These are phyloP conservation scores for Abscondita cerata DNA, from an alignment of 2,888 invertebrate species.

Conservation along the genomic window DNA sequence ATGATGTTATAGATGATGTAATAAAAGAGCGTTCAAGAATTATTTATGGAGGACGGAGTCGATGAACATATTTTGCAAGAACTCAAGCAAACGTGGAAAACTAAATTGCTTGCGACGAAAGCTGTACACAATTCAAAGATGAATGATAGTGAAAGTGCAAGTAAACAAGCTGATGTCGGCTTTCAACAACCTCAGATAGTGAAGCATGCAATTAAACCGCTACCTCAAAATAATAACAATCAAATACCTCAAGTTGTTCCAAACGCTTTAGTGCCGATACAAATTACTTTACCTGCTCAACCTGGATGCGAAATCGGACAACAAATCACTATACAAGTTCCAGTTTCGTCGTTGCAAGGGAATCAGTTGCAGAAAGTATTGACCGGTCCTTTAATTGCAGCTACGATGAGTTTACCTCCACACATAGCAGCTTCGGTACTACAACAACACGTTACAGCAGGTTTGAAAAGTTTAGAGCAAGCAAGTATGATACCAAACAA, in stretches of 20 bases:
- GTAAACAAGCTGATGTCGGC: slow-evolving; percentile 67
- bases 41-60: slow-evolving; percentile 96
- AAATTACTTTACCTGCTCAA: slow-evolving; percentile 83
- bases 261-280: slow-evolving; percentile 66
- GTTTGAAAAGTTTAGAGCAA: slow-evolving; percentile 53
- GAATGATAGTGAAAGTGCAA: not conserved
- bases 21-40: slow-evolving; percentile 90
- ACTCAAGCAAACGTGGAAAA: slow-evolving; percentile 94
- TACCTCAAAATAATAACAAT: slow-evolving; percentile 44
- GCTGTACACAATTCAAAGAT: slow-evolving; percentile 58
- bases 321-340: slow-evolving; percentile 88
- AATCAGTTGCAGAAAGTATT: slow-evolving; percentile 72
- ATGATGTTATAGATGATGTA: slow-evolving; percentile 96
- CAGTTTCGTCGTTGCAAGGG: slow-evolving; percentile 77
- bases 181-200: slow-evolving; percentile 39
- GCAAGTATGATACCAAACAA: slow-evolving; percentile 35
- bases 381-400: slow-evolving; percentile 87
- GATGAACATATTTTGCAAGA: slow-evolving; percentile 97
- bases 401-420: slow-evolving; percentile 86
- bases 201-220: slow-evolving; percentile 41
- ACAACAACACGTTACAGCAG: slow-evolving; percentile 89
- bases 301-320: slow-evolving; percentile 70
- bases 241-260: slow-evolving; percentile 49
- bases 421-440: slow-evolving; percentile 80
- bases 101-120: slow-evolving; percentile 85